Conservation (phyloP, 1,140 invertebrate species). For the Coelopa frigida region DNA sequence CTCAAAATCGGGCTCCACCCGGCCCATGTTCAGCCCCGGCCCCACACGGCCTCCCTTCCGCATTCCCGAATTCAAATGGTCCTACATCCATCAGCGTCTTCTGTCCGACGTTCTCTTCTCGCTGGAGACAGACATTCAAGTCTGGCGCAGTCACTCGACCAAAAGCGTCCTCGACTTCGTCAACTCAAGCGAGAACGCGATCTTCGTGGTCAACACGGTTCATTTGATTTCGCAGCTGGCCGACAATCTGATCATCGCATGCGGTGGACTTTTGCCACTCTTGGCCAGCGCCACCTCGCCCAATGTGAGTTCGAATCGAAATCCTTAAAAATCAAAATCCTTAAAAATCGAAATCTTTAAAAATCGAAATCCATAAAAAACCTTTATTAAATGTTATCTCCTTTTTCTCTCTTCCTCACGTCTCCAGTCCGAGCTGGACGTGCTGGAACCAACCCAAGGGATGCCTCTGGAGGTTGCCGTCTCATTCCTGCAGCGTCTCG, state of each 20-base stretch:
- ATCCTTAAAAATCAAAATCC: background rate
- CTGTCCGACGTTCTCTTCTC: slow-evolving; percentile 95
- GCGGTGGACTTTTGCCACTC: slow-evolving; percentile 92
- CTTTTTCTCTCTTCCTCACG: slow-evolving; percentile 18
- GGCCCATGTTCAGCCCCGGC: slow-evolving; percentile 91
- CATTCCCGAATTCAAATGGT: slow-evolving; percentile 99
- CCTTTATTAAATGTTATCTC: background rate
- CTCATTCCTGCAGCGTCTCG: slow-evolving; percentile 90
- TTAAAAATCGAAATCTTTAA: background rate
- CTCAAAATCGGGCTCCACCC: slow-evolving; percentile 52
- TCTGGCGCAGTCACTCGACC: slow-evolving; percentile 81
- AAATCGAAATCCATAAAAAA: background rate
- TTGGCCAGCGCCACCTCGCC: slow-evolving; percentile 97
- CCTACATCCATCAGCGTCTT: slow-evolving; percentile 93
- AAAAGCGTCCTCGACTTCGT: slow-evolving; percentile 97
- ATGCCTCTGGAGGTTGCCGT: slow-evolving; percentile 97
- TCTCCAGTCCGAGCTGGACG: slow-evolving; percentile 90
- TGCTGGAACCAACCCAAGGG: slow-evolving; percentile 96
- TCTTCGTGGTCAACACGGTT: slow-evolving; percentile 98
- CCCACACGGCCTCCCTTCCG: slow-evolving; percentile 93
- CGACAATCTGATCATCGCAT: slow-evolving; percentile 98
- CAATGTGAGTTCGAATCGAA: slow-evolving; percentile 65
- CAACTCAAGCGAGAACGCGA: slow-evolving; percentile 94
- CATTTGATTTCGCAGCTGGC: slow-evolving; percentile 98
- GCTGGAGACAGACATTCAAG: slow-evolving; percentile 95